These are phyloP conservation scores for Colius striatus DNA, from an alignment of 2,113 vertebrate species.

Conservation along the genomic window DNA sequence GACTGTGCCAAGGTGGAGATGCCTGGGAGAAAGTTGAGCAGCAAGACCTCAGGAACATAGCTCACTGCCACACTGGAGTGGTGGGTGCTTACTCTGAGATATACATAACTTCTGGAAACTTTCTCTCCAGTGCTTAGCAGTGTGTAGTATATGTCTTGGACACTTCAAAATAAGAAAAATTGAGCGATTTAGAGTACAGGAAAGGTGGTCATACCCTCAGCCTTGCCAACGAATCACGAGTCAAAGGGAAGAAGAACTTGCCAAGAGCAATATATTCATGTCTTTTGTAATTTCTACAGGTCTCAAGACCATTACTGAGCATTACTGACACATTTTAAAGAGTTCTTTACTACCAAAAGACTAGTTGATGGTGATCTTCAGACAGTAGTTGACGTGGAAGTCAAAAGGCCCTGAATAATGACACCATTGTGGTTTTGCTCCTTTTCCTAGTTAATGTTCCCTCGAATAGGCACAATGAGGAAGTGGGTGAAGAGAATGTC, in stretches of 20 bases:
- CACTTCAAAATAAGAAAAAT: neutral
- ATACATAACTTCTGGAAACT: neutral
- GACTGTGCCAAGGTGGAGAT: neutral
- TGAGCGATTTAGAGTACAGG: neutral
- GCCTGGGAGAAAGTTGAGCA: neutral
- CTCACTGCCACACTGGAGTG: neutral
- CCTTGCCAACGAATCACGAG: neutral
- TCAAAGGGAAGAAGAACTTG: neutral
- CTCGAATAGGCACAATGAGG: neutral
- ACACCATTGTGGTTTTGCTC: neutral
- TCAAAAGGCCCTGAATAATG: neutral
- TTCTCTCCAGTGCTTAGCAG: neutral
- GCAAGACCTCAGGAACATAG: neutral
- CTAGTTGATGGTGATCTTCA: neutral
- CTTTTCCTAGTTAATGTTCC: conserved; percentile 14
- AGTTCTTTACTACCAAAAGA: neutral
- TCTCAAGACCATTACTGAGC: neutral
- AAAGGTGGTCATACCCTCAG: neutral
- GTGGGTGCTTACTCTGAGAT: neutral
- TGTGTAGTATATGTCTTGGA: neutral
- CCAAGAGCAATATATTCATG: neutral
- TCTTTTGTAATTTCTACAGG: neutral
- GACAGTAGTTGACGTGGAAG: neutral
- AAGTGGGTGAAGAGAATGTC: neutral
- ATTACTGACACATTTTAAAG: neutral